Evolutionary conservation across 2,797 vertebrate genomes (phyloP).

Genomic region (Pseudomugil gertrudae): DNA sequence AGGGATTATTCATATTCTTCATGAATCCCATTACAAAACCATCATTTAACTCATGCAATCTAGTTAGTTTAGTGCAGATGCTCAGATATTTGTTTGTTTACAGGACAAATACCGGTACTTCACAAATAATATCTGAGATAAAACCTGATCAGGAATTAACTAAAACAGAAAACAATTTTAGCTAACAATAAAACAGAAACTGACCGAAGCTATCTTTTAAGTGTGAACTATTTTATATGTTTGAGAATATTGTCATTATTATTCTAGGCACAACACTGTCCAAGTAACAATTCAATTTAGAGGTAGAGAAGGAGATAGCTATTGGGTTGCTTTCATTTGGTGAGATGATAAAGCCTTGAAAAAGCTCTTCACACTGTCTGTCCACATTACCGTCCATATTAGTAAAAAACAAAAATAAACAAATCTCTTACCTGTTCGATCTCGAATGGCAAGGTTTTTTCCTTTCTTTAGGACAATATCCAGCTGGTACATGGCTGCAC

Average conservation of each 20-base stretch:
- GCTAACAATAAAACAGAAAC: not conserved
- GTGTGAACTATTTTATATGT: not conserved
- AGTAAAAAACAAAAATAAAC: conserved; percentile 11
- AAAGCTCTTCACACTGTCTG: conserved; percentile 20
- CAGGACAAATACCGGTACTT: too few relatives aligned
- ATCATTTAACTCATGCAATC: not conserved
- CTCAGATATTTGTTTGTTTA: not conserved
- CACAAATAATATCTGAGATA: not conserved
- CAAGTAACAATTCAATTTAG: conserved; percentile 10
- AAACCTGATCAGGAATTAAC: not conserved
- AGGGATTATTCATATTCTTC: too few relatives aligned
- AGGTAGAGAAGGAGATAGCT: not conserved
- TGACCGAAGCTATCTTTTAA: not conserved
- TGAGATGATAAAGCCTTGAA: conserved; percentile 9
- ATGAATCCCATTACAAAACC: not conserved
- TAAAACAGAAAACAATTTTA: not conserved
- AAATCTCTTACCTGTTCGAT: conserved; percentile 88
- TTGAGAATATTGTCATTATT: not conserved
- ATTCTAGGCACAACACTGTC: not conserved
- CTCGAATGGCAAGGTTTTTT: conserved; percentile 91
- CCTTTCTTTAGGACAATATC: conserved; percentile 91
- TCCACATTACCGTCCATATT: conserved; percentile 7
- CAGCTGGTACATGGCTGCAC: conserved; percentile 93
- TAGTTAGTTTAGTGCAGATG: not conserved
- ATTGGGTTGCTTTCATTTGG: conserved; percentile 14